Evolutionary conservation across 2,888 invertebrate species (phyloP), one percentile per base, ranked within the genome.

Genomic region (Tetheella fluctuosa): DNA sequence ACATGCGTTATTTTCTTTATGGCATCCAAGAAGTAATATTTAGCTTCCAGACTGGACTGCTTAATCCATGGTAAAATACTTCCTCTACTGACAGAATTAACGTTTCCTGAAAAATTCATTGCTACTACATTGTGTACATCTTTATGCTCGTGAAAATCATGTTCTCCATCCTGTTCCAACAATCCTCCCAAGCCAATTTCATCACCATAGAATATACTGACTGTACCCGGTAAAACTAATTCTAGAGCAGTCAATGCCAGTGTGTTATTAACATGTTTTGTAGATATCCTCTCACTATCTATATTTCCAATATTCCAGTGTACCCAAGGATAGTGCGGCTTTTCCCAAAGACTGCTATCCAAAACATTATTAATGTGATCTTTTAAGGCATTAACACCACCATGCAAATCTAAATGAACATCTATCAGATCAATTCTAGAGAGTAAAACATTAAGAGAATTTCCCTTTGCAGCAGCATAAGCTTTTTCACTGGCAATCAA

Each of bases 141-240:
- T 70, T 93, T 91, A 42, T 94, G 91, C 73, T 95, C 94, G 65
- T 92, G 90, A 62, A 94, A 93, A 75, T 95, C 95, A 59, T 90
- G 90, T 69, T 94, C 91, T 6, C 94, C 88, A 73, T 95, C 94
- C 52, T 83, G 73, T 37, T 85, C 74, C 52, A 90, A 79, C 2
- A 94, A 80, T 68, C 95, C 94, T 55, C 94, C 91, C 69, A 97
- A 89, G 1, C 96, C 96, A 65, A 98, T 95, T 93, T 98, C 98
- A 84, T 98, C 98, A 0, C 98, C 98, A 85, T 98, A 98, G 87
- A 98, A 97, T 73, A 98, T 95, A 70, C 95, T 96, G 0, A 97
- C 95, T 0, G 98, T 97, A 10, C 95, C 99, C 0, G 98, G 98
- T 48, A 99, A 91, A 89, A 96, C 95, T 80, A 98, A 92, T 77